Conservation (phyloP, 2,113 vertebrate genomes). For the Pachycephala philippinensis region DNA sequence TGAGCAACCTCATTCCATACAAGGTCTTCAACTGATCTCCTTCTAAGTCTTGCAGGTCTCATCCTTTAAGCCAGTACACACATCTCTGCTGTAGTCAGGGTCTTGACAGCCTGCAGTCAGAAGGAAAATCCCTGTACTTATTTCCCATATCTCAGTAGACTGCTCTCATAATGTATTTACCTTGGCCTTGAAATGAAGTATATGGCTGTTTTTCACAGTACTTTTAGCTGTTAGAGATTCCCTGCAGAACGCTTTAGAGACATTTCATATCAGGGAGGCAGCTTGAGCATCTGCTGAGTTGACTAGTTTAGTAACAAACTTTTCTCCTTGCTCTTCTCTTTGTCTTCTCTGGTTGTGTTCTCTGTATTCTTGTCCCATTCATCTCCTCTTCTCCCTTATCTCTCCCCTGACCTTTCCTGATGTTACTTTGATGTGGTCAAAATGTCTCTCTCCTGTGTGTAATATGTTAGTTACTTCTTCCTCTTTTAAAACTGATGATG, state of each 20-base stretch:
- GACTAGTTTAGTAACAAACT: background rate
- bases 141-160: background rate
- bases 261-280: background rate
- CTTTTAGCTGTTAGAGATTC: background rate
- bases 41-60: background rate
- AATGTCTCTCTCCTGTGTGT: conserved; percentile 32
- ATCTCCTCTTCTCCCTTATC: background rate
- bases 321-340: background rate
- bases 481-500: background rate
- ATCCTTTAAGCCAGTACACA: background rate
- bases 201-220: background rate
- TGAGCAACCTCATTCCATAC: background rate
- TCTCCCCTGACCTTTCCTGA: background rate
- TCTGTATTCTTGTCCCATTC: background rate
- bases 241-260: background rate
- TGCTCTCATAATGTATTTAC: background rate
- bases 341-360: background rate
- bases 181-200: background rate
- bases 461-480: conserved; percentile 32
- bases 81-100: background rate
- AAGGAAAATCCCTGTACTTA: background rate
- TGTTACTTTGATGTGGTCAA: conserved; percentile 1
- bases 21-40: background rate
- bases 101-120: background rate
- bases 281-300: background rate